phyloP scores from a whole-genome alignment of 2,797 vertebrate genomes.

The Spheniscus humboldti region DNA sequence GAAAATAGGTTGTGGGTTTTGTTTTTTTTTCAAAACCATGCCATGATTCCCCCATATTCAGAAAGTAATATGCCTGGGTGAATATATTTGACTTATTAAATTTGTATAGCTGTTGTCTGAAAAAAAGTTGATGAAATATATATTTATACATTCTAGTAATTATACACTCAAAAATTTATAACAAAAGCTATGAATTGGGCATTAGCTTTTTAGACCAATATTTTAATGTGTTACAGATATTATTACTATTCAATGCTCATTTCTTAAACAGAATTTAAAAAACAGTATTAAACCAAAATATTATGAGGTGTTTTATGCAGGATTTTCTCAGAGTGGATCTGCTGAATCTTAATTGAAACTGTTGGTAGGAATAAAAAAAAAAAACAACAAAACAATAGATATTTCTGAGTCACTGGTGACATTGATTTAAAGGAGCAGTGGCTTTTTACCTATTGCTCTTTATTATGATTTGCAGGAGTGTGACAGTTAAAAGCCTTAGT shows the following conservation, averaged over 20 bases:
- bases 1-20: neutral
- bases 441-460: constrained; percentile 7
- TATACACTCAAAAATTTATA: neutral
- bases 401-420: constrained; percentile 21
- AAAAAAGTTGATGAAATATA: neutral
- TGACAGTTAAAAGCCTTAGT: neutral
- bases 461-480: neutral
- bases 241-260: neutral
- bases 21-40: neutral
- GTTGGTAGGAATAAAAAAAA: neutral
- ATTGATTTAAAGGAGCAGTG: constrained; percentile 28
- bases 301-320: neutral
- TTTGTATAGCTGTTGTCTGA: neutral
- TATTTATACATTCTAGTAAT: neutral
- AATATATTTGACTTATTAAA: neutral
- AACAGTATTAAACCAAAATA: neutral
- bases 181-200: neutral
- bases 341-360: constrained; percentile 45
- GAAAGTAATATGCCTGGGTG: neutral
- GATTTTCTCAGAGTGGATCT: neutral
- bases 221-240: neutral
- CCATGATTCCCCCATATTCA: neutral
- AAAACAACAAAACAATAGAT: constrained; percentile 11
- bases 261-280: neutral
- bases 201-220: neutral